A percentile compares a stretch with the other conserved stretches of the same genome.
Evolutionary conservation across 2,888 invertebrate genomes (phyloP).

Genomic region (Acholoe squamosa): DNA sequence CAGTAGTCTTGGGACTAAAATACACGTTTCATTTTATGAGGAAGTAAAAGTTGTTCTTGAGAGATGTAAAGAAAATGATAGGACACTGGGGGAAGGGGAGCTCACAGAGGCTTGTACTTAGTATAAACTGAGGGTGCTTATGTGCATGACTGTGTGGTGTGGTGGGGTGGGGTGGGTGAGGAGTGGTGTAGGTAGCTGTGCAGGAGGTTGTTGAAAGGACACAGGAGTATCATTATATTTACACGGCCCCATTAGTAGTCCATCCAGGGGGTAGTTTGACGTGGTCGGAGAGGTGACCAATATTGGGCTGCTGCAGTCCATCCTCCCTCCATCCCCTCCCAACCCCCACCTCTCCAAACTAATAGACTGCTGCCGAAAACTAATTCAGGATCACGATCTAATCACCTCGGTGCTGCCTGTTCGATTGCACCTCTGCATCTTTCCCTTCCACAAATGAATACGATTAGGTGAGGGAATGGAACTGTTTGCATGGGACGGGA

Average conservation of each 20-base stretch:
- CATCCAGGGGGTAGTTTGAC: slow-evolving; percentile 11
- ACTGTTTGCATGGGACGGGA: background rate
- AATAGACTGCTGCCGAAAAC: slow-evolving; percentile 4
- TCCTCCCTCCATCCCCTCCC: too few relatives aligned
- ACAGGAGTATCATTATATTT: background rate
- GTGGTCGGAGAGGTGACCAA: background rate
- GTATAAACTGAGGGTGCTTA: too few relatives aligned
- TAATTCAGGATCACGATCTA: background rate
- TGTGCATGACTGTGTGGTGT: background rate
- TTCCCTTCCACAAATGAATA: background rate
- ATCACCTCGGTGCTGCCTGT: background rate
- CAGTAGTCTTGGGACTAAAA: too few relatives aligned
- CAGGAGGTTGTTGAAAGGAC: background rate
- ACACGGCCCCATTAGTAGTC: slow-evolving; percentile 7
- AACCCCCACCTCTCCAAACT: background rate
- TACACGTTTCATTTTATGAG: too few relatives aligned
- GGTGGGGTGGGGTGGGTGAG: background rate
- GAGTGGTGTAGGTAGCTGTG: background rate
- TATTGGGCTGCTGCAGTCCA: background rate
- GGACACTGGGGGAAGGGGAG: too few relatives aligned
- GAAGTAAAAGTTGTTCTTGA: too few relatives aligned
- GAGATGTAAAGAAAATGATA: too few relatives aligned
- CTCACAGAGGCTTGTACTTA: too few relatives aligned
- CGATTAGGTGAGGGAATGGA: background rate
- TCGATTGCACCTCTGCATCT: slow-evolving; percentile 7